phyloP scores from a whole-genome alignment of 2,888 invertebrate species.

The Hyposoter dolosus region DNA sequence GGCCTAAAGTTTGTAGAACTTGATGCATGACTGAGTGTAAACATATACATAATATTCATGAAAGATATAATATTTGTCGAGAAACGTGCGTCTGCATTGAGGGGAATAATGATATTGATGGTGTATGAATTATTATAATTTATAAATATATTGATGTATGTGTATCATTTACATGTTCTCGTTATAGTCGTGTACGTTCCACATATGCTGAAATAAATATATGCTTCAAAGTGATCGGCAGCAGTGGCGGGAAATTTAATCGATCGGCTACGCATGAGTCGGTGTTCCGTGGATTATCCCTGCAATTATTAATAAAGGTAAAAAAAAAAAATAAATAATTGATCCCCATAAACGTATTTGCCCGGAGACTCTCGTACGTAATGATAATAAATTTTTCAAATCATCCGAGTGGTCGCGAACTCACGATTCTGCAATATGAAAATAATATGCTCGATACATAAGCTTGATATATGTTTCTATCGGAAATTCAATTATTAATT shows the following conservation, averaged over 20 bases:
- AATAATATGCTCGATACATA: slow-evolving; percentile 41
- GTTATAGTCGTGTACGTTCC: neutral
- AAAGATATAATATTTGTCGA: slow-evolving; percentile 37
- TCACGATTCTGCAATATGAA: slow-evolving; percentile 43
- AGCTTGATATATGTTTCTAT: slow-evolving; percentile 40
- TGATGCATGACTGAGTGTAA: neutral
- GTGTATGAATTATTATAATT: slow-evolving; percentile 20
- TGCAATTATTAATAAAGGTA: slow-evolving; percentile 35
- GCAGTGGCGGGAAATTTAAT: slow-evolving; percentile 19
- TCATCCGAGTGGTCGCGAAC: slow-evolving; percentile 10
- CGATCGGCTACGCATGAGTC: slow-evolving; percentile 16
- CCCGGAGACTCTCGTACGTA: neutral
- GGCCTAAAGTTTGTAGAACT: neutral
- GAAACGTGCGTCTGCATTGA: slow-evolving; percentile 15
- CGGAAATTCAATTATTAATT: slow-evolving; percentile 56
- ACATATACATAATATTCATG: neutral
- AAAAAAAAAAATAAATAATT: slow-evolving; percentile 32
- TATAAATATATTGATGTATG: neutral
- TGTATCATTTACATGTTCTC: slow-evolving; percentile 1
- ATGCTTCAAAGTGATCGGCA: slow-evolving; percentile 11
- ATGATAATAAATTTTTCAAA: slow-evolving; percentile 40
- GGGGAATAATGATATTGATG: slow-evolving; percentile 47
- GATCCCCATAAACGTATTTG: neutral
- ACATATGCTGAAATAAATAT: slow-evolving; percentile 30
- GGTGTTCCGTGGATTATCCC: slow-evolving; percentile 33